phyloP scores from a whole-genome alignment of 1,140 invertebrate species.

The Contarinia nasturtii region DNA sequence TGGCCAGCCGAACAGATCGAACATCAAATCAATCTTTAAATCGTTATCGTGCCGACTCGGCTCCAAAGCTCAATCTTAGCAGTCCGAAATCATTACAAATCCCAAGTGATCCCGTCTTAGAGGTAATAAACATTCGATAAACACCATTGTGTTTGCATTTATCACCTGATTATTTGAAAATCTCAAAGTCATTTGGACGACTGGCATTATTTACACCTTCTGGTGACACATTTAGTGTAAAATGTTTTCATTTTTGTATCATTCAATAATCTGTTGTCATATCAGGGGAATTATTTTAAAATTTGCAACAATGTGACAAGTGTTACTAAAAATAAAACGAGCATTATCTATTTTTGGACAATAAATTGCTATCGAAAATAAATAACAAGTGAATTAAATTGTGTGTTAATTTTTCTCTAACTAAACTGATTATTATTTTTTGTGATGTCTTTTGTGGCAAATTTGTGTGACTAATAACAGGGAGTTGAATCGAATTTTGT shows the following conservation, averaged over 20 bases:
- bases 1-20: constrained; percentile 23
- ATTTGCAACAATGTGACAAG: too few relatives aligned
- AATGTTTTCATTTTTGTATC: too few relatives aligned
- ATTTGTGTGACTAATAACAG: not conserved
- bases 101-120: constrained; percentile 25
- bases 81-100: constrained; percentile 34
- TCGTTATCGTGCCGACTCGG: constrained; percentile 32
- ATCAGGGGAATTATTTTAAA: too few relatives aligned
- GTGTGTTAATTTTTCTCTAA: not conserved
- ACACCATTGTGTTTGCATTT: not conserved
- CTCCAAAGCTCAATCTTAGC: constrained; percentile 34
- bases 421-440: not conserved
- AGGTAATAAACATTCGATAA: constrained; percentile 12
- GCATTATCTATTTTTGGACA: too few relatives aligned
- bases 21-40: constrained; percentile 27
- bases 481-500: constrained; percentile 3
- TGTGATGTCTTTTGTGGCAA: not conserved
- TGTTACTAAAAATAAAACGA: too few relatives aligned
- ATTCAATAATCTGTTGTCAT: too few relatives aligned
- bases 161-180: too few relatives aligned
- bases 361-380: too few relatives aligned
- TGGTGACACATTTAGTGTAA: not conserved
- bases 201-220: not conserved
- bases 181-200: not conserved
- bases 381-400: too few relatives aligned